Conservation (phyloP, 2,888 invertebrate genomes). For the Sphecodes monilicornis region DNA sequence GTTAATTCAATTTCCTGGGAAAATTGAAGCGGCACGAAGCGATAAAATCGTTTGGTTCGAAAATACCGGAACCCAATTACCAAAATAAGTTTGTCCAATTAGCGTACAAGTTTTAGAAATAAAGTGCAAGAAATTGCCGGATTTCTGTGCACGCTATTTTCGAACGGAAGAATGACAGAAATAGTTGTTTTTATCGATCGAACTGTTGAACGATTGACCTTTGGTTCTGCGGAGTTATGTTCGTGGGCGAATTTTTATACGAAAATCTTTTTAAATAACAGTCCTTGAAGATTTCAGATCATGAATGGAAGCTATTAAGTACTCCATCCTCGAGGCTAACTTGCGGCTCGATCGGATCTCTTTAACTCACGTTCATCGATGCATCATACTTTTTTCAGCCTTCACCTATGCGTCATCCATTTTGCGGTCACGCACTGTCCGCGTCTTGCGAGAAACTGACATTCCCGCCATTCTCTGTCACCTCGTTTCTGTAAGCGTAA, state of each 20-base stretch:
- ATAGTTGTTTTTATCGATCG: background rate
- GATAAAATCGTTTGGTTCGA: constrained; percentile 61
- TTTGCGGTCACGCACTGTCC: constrained; percentile 51
- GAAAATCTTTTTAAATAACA: background rate
- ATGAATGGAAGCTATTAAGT: constrained; percentile 59
- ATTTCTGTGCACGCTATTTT: background rate
- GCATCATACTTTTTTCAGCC: constrained; percentile 68
- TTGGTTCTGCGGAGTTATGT: background rate
- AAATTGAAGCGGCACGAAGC: constrained; percentile 62
- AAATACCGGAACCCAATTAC: constrained; percentile 43
- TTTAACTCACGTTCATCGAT: constrained; percentile 64
- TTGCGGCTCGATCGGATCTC: too few species aligned
- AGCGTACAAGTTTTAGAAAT: background rate
- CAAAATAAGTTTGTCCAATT: background rate
- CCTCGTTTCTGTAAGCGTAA: constrained; percentile 46
- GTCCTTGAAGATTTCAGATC: constrained; percentile 6
- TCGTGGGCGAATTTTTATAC: too few species aligned
- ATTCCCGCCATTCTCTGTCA: constrained; percentile 64
- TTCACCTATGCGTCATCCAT: constrained; percentile 66
- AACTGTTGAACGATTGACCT: background rate
- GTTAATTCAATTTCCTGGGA: constrained; percentile 67
- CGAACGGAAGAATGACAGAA: background rate
- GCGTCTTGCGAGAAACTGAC: constrained; percentile 52
- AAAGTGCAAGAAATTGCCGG: background rate
- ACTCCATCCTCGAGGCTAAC: constrained; percentile 27